Evolutionary conservation across 2,113 vertebrate genomes (phyloP).

Genomic region (Australoheros scitulus): DNA sequence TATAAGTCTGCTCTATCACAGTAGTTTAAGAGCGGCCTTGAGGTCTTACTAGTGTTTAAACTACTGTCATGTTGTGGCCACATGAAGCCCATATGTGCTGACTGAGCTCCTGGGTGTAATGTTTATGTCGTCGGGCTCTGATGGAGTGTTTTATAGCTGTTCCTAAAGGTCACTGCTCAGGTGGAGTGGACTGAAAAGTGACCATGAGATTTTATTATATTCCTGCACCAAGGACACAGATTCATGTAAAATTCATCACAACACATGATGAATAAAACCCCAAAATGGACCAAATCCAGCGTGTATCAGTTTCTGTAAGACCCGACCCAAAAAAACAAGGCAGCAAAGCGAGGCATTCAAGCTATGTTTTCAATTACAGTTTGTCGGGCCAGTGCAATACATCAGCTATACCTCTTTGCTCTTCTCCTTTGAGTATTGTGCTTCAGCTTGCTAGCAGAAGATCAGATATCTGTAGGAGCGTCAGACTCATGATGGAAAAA

Average conservation of each 20-base stretch:
- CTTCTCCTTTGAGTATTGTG: not conserved
- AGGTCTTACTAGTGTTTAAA: slow-evolving; percentile 11
- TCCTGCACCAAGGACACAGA: not conserved
- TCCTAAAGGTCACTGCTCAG: slow-evolving; percentile 12
- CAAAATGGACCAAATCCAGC: not conserved
- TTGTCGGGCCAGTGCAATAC: not conserved
- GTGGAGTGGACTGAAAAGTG: not conserved
- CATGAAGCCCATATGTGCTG: not conserved
- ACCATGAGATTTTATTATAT: not conserved
- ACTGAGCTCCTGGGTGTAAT: not conserved
- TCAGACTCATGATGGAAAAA: not conserved
- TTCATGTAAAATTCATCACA: not conserved
- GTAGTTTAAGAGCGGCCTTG: not conserved
- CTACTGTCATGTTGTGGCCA: not conserved
- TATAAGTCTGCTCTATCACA: not conserved
- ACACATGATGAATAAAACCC: not conserved
- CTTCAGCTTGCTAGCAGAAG: not conserved
- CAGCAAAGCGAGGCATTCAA: not conserved
- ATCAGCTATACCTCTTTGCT: not conserved
- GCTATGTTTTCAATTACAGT: not conserved
- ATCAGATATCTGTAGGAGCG: not conserved
- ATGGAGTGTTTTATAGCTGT: not conserved
- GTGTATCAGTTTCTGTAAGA: not conserved
- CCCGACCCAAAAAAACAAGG: not conserved
- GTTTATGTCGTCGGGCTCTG: not conserved